Base-by-base conservation (phyloP, 1,140 invertebrate genomes). In the Papilio polyxenes region DNA sequence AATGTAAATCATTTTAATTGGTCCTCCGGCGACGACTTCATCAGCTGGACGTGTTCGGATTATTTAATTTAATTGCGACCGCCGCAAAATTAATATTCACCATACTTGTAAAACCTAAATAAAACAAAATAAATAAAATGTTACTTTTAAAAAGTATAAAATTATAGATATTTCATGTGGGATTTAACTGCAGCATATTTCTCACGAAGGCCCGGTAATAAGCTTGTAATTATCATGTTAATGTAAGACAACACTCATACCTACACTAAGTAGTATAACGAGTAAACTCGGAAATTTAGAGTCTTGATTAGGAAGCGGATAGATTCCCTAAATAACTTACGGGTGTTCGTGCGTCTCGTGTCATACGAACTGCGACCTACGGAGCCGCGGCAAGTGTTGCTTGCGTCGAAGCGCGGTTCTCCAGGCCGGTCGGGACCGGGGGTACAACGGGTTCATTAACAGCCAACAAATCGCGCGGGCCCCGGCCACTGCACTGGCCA, bases 391-490 rank as follows among this genome's bases (percentile, higher is more conserved):
- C 62, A 20, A 31, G 62, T 23, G 53, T 76, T 31, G 44, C 37
- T 62, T 62, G 62, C 62, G 72, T 75, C 59, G 53, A 51, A 15
- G 49, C 49, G 49, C 15, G 51, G 15, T 13, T 15, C 15, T 53
- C 51, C 10, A 6, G 15, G 0, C 51, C 6, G 15, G 15, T 0
- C 51, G 6, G 51, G 15, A 6, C 80, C 69, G 62, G 75, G 79
- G 53, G 56, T 75, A 83, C 80, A 83, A 83, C 53, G 81, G 77
- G 69, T 82, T 83, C 82, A 83, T 83, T 82, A 82, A 80, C 69
- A 48, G 80, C 80, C 82, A 83, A 83, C 76, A 83, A 83, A 80
- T 82, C 76, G 83, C 51, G 83, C 82, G 80, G 80, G 75, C 65
- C 5, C 53, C n/a, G 75, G 11, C 5, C 10, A 8, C 15, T 53